phyloP scores from a whole-genome alignment of 2,888 invertebrate genomes.

The Tupiocoris notatus region DNA sequence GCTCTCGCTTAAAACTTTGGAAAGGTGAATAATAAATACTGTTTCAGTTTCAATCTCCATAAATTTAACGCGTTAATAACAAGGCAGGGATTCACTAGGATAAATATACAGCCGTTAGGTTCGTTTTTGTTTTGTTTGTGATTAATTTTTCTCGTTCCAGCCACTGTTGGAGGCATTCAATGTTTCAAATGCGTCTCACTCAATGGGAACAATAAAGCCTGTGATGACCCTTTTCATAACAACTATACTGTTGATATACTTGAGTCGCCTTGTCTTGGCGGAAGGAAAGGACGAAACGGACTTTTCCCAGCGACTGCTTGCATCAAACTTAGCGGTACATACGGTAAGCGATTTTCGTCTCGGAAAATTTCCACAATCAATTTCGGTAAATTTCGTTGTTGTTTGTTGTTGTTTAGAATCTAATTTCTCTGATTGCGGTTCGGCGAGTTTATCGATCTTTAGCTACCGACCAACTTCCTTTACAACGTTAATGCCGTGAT shows the following conservation, averaged over 20 bases:
- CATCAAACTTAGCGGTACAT: conserved; percentile 89
- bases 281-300: conserved; percentile 87
- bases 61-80: no score
- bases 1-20: no score
- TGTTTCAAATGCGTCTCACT: conserved; percentile 97
- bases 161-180: conserved; percentile 67
- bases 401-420: neutral
- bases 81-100: no score
- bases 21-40: no score
- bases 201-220: conserved; percentile 79
- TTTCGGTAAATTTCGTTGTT: neutral
- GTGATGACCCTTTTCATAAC: conserved; percentile 95
- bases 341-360: conserved; percentile 61
- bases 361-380: neutral
- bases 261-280: conserved; percentile 91
- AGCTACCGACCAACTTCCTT: neutral
- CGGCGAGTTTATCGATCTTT: neutral
- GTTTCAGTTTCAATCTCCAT: no score
- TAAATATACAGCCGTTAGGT: no score
- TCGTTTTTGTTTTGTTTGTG: no score
- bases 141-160: no score
- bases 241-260: conserved; percentile 80
- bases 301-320: conserved; percentile 96
- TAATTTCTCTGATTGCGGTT: neutral
- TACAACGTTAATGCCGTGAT: neutral